phyloP scores from a whole-genome alignment of 1,140 invertebrate species.

The Cydia pomonella region DNA sequence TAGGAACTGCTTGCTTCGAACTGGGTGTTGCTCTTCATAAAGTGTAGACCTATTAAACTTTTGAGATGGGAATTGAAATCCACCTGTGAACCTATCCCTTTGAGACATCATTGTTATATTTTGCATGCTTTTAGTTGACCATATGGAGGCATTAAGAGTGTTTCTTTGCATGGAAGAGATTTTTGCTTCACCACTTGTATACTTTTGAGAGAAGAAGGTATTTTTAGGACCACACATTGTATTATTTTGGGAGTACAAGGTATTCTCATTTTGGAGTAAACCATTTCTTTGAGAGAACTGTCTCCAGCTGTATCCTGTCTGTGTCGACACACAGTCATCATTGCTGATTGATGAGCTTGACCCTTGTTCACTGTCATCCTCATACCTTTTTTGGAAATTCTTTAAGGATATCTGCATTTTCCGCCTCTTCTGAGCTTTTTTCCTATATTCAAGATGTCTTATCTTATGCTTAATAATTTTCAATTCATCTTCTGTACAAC shows the following conservation, averaged over 20 bases:
- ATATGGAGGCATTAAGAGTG: constrained; percentile 16
- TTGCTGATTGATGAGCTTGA: constrained; percentile 65
- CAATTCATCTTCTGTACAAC: constrained; percentile 57
- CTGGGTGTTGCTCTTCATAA: not conserved
- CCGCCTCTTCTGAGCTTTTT: constrained; percentile 57
- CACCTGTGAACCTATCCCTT: constrained; percentile 60
- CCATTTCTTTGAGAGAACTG: not conserved
- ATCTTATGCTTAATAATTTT: constrained; percentile 61
- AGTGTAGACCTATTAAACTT: constrained; percentile 57
- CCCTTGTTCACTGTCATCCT: constrained; percentile 60
- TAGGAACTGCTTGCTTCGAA: constrained; percentile 4
- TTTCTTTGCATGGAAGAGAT: not conserved
- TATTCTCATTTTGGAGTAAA: not conserved
- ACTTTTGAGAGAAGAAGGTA: constrained; percentile 13
- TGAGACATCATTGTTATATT: constrained; percentile 38
- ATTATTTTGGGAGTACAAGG: not conserved
- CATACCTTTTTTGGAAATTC: constrained; percentile 46
- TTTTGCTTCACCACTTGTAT: not conserved
- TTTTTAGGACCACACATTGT: constrained; percentile 10
- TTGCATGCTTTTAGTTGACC: constrained; percentile 22
- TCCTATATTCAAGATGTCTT: constrained; percentile 51
- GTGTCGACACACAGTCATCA: constrained; percentile 61
- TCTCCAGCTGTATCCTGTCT: constrained; percentile 38
- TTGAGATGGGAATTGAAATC: constrained; percentile 62
- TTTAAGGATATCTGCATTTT: constrained; percentile 54